These are phyloP conservation scores for Lanius ludovicianus DNA, from an alignment of 2,113 vertebrate species.

Conservation along the genomic window DNA sequence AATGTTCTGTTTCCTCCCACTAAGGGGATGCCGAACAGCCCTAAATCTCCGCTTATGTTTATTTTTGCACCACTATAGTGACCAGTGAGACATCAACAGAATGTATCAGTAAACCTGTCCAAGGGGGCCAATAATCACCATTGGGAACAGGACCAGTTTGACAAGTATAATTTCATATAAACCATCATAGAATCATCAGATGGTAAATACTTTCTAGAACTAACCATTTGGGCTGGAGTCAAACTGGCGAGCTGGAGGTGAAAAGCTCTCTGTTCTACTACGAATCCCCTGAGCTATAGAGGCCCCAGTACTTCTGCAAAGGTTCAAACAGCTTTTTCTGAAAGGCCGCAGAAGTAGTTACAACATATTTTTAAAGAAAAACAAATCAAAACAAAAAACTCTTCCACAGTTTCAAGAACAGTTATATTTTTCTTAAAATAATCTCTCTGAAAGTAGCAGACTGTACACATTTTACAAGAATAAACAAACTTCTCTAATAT, in stretches of 20 bases:
- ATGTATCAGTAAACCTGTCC: not conserved
- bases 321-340: conserved; percentile 3
- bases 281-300: conserved; percentile 52
- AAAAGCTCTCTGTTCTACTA: conserved; percentile 24
- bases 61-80: not conserved
- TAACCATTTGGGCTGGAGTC: not conserved
- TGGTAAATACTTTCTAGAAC: not conserved
- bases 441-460: conserved; percentile 68
- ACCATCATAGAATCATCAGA: not conserved
- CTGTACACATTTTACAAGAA: conserved; percentile 77
- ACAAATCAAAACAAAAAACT: not conserved
- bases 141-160: not conserved
- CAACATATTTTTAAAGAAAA: not conserved
- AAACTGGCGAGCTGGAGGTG: conserved; percentile 4
- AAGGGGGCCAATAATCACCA: not conserved
- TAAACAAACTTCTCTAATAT: conserved; percentile 75
- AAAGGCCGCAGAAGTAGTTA: conserved; percentile 62
- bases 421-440: conserved; percentile 70
- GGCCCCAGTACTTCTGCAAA: conserved; percentile 28
- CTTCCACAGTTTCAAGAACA: conserved; percentile 40
- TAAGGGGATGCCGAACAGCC: not conserved
- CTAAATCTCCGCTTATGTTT: not conserved
- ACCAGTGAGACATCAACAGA: not conserved
- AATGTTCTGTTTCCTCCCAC: not conserved
- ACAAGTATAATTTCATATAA: not conserved